phyloP scores from a whole-genome alignment of 2,797 vertebrate genomes.

The Acrossocheilus wenchowensis region DNA sequence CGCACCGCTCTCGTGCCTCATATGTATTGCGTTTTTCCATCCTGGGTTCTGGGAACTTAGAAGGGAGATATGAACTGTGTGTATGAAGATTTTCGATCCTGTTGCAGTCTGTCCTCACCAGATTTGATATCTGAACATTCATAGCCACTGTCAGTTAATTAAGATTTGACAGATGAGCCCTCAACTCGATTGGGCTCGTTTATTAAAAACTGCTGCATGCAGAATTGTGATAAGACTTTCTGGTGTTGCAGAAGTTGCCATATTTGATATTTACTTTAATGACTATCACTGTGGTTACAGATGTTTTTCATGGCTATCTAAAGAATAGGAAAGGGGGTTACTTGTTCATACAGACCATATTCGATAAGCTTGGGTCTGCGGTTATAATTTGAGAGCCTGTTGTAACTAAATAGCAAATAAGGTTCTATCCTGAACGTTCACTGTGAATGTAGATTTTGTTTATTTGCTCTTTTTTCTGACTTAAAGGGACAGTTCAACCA shows the following conservation, averaged over 20 bases:
- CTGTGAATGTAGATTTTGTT: background rate
- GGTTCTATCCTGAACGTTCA: background rate
- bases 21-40: background rate
- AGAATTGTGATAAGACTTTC: conserved; percentile 10
- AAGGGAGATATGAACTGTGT: conserved; percentile 1
- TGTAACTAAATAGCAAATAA: background rate
- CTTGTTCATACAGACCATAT: background rate
- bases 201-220: conserved; percentile 6
- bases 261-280: conserved; percentile 53
- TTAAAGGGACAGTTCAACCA: background rate
- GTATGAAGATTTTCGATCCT: conserved; percentile 6
- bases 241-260: conserved; percentile 50
- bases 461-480: background rate
- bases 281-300: background rate
- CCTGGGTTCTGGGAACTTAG: background rate
- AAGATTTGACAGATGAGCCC: conserved; percentile 4
- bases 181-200: background rate
- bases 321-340: background rate
- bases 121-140: conserved; percentile 13
- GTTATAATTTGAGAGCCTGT: background rate
- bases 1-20: background rate
- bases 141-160: conserved; percentile 19
- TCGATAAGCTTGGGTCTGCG: background rate
- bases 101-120: background rate
- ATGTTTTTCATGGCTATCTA: background rate